These are phyloP conservation scores for Dysdera silvatica DNA, from an alignment of 1,140 invertebrate genomes.

Conservation along the genomic window DNA sequence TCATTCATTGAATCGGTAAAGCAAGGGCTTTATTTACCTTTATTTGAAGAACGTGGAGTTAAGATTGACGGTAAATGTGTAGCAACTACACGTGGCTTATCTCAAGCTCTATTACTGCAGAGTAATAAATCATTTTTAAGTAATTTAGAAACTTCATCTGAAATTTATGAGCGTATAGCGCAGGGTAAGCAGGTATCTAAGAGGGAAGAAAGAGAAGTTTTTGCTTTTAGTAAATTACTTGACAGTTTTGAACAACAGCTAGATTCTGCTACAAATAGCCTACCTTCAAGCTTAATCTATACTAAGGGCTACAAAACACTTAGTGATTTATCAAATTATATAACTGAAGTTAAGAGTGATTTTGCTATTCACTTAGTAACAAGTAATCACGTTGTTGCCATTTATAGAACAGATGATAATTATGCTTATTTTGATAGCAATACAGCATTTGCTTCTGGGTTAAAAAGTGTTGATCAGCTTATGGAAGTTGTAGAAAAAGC, in stretches of 20 bases:
- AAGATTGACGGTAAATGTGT: conserved; percentile 16
- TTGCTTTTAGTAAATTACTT: conserved; percentile 21
- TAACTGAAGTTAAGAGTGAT: conserved; percentile 15
- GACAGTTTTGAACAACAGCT: conserved; percentile 10
- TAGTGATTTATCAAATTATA: conserved; percentile 20
- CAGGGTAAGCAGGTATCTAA: conserved; percentile 19
- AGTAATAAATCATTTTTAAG: conserved; percentile 21
- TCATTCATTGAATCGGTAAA: background rate
- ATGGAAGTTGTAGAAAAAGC: conserved; percentile 17
- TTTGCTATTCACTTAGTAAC: conserved; percentile 20
- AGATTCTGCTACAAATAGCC: conserved; percentile 13
- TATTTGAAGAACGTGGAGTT: conserved; percentile 7
- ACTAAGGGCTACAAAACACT: conserved; percentile 16
- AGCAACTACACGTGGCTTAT: conserved; percentile 15
- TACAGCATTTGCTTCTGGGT: conserved; percentile 3
- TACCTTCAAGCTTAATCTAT: conserved; percentile 14
- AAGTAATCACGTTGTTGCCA: conserved; percentile 13
- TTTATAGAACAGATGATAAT: conserved; percentile 10
- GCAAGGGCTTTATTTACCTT: conserved; percentile 11
- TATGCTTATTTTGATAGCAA: background rate
- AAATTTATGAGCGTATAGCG: conserved; percentile 20
- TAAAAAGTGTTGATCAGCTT: conserved; percentile 12
- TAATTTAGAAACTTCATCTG: conserved; percentile 15
- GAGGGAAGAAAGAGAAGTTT: conserved; percentile 20
- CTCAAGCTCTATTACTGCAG: conserved; percentile 21